phyloP scores from a whole-genome alignment of 2,888 invertebrate genomes.

The Aphelenchoides bicaudatus region DNA sequence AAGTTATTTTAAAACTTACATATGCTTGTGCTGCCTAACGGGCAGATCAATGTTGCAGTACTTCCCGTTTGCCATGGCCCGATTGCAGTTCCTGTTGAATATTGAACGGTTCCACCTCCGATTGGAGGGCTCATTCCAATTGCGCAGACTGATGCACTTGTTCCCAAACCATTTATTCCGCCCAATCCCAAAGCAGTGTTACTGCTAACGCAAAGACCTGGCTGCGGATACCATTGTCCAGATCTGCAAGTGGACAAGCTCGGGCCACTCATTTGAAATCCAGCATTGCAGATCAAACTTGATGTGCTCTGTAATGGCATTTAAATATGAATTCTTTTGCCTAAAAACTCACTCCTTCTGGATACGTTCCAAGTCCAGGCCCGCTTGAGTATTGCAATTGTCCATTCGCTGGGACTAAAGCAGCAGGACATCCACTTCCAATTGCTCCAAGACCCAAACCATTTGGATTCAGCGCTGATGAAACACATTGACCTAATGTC shows the following conservation, averaged over 20 bases:
- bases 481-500: not conserved
- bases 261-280: conserved; percentile 19
- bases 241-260: conserved; percentile 28
- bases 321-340: too few species aligned
- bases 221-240: conserved; percentile 23
- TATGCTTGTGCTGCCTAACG: too few species aligned
- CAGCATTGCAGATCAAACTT: conserved; percentile 7
- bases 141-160: not conserved
- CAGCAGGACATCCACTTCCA: conserved; percentile 12
- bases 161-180: conserved; percentile 5
- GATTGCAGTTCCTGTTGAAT: conserved; percentile 20
- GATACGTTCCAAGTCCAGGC: conserved; percentile 6
- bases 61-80: conserved; percentile 25
- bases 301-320: too few species aligned
- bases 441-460: not conserved
- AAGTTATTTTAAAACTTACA: too few species aligned
- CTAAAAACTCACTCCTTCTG: conserved; percentile 1
- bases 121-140: conserved; percentile 2
- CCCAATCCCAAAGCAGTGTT: conserved; percentile 16
- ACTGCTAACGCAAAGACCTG: conserved; percentile 11
- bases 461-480: not conserved
- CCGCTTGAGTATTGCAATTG: conserved; percentile 12
- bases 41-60: conserved; percentile 26
- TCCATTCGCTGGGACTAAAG: conserved; percentile 8
- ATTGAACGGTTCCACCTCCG: too few species aligned